These are phyloP conservation scores for Cyclura pinguis DNA, from an alignment of 2,797 vertebrate genomes.

Conservation along the genomic window DNA sequence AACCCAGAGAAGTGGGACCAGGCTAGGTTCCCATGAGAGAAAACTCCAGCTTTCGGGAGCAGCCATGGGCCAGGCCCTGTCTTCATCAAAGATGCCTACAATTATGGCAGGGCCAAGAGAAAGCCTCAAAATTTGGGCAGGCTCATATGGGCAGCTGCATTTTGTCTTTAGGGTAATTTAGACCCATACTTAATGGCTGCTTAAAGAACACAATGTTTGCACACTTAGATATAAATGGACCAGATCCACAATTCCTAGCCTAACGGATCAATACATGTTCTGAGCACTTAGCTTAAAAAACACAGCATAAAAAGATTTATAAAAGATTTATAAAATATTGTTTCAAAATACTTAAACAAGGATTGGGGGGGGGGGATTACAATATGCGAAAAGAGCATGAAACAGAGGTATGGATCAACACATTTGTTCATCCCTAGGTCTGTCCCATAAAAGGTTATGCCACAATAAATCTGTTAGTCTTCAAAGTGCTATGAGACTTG, in stretches of 20 bases:
- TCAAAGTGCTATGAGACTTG: not conserved
- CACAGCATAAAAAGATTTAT: not conserved
- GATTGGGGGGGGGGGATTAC: not conserved
- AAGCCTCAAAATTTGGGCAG: too few relatives aligned
- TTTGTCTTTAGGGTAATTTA: too few relatives aligned
- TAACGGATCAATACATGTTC: not conserved
- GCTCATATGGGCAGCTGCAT: too few relatives aligned
- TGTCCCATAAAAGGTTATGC: not conserved
- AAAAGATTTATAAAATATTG: not conserved
- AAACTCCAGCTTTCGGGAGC: too few relatives aligned
- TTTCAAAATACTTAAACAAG: not conserved
- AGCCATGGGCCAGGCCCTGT: too few relatives aligned
- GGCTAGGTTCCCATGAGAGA: too few relatives aligned
- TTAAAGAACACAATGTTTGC: not conserved
- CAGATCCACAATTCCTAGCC: not conserved
- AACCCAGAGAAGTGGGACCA: too few relatives aligned
- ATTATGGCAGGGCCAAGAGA: too few relatives aligned
- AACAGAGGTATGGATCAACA: not conserved
- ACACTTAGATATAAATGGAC: not conserved
- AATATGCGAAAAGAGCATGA: not conserved
- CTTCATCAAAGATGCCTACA: too few relatives aligned
- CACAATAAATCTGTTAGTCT: not conserved
- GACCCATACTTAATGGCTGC: not conserved
- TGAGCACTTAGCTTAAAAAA: not conserved
- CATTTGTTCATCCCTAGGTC: not conserved